Evolutionary conservation across 2,113 vertebrate genomes (phyloP).

Genomic region (Ceyx melanurus): DNA sequence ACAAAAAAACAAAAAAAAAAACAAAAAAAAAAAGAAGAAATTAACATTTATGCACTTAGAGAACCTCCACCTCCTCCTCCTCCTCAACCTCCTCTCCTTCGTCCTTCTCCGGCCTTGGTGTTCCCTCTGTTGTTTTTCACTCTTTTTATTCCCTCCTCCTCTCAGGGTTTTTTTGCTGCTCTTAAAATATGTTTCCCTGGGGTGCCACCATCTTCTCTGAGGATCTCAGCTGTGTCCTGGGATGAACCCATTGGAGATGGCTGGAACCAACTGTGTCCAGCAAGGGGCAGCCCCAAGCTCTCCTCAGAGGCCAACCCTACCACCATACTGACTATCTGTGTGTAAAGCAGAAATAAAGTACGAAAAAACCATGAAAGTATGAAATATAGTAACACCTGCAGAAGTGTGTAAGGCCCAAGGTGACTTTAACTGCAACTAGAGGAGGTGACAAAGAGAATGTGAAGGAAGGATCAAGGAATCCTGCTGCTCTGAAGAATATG

Average conservation of each 20-base stretch:
- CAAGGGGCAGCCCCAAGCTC: background rate
- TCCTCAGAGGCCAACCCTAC: background rate
- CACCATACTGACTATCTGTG: background rate
- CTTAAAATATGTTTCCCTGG: background rate
- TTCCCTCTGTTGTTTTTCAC: background rate
- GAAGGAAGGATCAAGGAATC: background rate
- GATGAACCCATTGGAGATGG: background rate
- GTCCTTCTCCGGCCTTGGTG: background rate
- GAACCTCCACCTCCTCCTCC: background rate
- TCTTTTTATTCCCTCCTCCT: background rate
- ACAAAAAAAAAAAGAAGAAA: background rate
- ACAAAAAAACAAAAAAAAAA: background rate
- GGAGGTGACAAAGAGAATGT: background rate
- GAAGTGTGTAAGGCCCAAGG: background rate
- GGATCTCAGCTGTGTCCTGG: background rate
- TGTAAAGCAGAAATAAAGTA: background rate
- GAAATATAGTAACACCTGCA: background rate
- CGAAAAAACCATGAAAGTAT: background rate
- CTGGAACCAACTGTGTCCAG: background rate
- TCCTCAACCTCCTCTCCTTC: background rate
- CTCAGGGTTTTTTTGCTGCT: background rate
- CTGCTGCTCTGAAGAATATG: background rate
- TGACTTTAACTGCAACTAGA: background rate
- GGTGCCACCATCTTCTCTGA: background rate
- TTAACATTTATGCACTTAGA: background rate